Percentiles rank a stretch among this genome's conserved stretches.
phyloP scores from a whole-genome alignment of 2,797 vertebrate genomes.

The Gymnopithys bicolor region DNA sequence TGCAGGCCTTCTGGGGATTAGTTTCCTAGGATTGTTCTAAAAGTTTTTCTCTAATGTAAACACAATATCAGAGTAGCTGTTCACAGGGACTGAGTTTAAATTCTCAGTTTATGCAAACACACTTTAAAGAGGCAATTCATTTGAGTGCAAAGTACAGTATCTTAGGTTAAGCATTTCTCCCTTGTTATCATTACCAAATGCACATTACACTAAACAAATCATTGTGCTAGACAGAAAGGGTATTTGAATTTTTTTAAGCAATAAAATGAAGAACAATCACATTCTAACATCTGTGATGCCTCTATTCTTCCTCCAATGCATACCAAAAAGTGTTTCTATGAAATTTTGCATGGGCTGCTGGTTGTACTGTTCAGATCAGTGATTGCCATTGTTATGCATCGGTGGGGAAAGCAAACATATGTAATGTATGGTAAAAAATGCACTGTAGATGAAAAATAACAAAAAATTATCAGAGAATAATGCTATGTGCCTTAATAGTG shows the following conservation, averaged over 20 bases:
- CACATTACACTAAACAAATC: slow-evolving; percentile 5
- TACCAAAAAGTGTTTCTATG: not conserved
- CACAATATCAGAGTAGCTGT: not conserved
- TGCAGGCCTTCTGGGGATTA: slow-evolving; percentile 46
- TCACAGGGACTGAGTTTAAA: slow-evolving; percentile 14
- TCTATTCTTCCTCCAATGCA: not conserved
- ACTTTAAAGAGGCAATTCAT: slow-evolving; percentile 42
- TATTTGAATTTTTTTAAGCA: slow-evolving; percentile 9
- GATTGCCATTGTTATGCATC: not conserved
- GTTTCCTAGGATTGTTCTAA: slow-evolving; percentile 15
- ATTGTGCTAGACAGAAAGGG: not conserved
- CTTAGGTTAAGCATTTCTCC: slow-evolving; percentile 13
- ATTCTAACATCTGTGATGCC: not conserved
- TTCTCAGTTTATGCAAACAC: slow-evolving; percentile 15
- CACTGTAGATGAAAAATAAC: not conserved
- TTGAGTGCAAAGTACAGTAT: not conserved
- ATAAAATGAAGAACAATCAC: not conserved
- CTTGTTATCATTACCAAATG: slow-evolving; percentile 30
- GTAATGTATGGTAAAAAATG: not conserved
- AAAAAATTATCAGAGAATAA: not conserved
- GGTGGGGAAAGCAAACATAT: not conserved
- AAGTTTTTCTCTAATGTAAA: slow-evolving; percentile 37
- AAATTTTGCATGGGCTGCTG: not conserved
- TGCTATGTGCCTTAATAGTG: not conserved
- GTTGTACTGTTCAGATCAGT: not conserved